Conservation (phyloP, 2,797 vertebrate genomes). For the Podargus strigoides region DNA sequence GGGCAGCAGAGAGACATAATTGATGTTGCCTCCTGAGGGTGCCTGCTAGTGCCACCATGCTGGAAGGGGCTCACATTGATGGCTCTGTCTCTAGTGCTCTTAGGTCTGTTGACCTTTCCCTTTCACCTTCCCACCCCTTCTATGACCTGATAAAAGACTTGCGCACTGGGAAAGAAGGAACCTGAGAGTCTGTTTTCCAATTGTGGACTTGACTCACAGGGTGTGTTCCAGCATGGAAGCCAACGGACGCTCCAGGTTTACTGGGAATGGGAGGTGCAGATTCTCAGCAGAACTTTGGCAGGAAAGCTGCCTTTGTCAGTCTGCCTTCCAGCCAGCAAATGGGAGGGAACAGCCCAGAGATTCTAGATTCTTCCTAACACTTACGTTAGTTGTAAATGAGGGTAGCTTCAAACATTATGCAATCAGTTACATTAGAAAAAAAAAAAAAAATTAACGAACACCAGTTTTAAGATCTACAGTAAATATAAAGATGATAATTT, state of each 20-base stretch:
- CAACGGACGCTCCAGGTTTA: constrained; percentile 5
- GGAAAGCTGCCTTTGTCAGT: not conserved
- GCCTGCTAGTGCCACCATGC: not conserved
- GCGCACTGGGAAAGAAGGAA: not conserved
- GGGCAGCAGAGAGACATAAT: not conserved
- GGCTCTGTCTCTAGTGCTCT: not conserved
- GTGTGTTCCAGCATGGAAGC: not conserved
- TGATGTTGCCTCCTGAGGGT: not conserved
- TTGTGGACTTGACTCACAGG: not conserved
- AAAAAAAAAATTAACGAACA: not conserved
- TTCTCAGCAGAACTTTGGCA: constrained; percentile 10
- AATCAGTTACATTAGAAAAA: not conserved
- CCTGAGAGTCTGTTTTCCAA: not conserved
- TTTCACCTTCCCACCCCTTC: not conserved
- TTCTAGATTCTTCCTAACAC: not conserved
- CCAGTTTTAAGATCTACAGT: not conserved
- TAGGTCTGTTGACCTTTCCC: not conserved
- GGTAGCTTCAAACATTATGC: not conserved
- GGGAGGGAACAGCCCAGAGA: not conserved
- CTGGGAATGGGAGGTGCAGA: constrained; percentile 16
- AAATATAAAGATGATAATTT: not conserved
- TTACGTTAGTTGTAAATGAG: not conserved
- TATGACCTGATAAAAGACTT: not conserved
- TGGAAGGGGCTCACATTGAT: not conserved
- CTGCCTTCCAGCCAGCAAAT: not conserved